Base-by-base conservation (phyloP, 2,797 vertebrate genomes). In the Hydrophis major region DNA sequence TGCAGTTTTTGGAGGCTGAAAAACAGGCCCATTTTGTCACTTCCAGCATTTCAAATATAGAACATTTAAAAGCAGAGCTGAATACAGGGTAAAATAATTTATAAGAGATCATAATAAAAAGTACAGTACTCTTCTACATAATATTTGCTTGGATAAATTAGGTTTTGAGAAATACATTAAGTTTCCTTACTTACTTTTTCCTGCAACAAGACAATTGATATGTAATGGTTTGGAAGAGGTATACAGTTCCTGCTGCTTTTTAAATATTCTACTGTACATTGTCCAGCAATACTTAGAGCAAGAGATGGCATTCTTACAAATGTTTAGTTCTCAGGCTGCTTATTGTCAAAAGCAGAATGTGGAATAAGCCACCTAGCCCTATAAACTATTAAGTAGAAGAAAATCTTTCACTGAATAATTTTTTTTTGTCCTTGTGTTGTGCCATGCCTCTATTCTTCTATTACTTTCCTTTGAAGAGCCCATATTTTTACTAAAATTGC, bases 401-500 rank as follows among this genome's bases (percentile, higher is more conserved):
- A 86, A 2, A 47, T 86, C n/a, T 86, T 93, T 50, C 13, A 57
- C 92, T 27, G 25, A 83, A 4, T 7, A 0, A 7, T 16, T 27
- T 74, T 66, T 0, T 10, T 53, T 53, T 8, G 50, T 53, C 50
- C 50, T 0, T 61, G 50, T 18, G 1, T 86, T 93, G 6, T 47
- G 47, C 91, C n/a, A 50, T 87, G 92, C 87, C 63, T 88, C 92
- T 94, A 86, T 4, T 7, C 94, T 7, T 8, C 92, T 60, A 93
- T 95, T 93, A 28, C 42, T 95, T 94, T 95, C 8, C 6, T 92
- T 92, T 56, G 12, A 88, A 86, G 91, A 42, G 88, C 5, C 83
- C 47, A 1, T 88, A 8, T 66, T 95, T 90, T 50, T 92, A 88
- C 86, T 93, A 42, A 87, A 92, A 1, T 92, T 18, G 16, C 55